Evolutionary conservation across 2,888 invertebrate genomes (phyloP).

Genomic region (Calameuta filiformis): DNA sequence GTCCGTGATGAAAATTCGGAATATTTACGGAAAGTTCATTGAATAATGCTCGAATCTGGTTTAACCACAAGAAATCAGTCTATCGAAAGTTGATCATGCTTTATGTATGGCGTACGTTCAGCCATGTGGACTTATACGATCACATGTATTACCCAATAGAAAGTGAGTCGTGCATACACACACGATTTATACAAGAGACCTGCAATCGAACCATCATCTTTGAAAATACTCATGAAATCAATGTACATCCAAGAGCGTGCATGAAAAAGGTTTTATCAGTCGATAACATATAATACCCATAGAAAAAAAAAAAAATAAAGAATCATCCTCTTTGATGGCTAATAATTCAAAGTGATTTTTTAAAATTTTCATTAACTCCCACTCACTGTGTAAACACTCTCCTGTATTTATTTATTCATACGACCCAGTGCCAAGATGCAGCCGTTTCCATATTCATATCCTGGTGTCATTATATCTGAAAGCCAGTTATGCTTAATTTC

Average conservation of each 20-base stretch:
- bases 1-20: neutral
- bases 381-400: neutral
- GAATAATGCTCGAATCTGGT: neutral
- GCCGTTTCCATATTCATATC: neutral
- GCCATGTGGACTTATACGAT: constrained; percentile 38
- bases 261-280: neutral
- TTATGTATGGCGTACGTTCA: constrained; percentile 43
- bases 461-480: neutral
- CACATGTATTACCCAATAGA: constrained; percentile 51
- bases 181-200: neutral
- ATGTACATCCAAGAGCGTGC: neutral
- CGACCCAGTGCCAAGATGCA: neutral
- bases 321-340: neutral
- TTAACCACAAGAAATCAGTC: constrained; percentile 29
- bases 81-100: constrained; percentile 51
- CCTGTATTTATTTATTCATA: constrained; percentile 1
- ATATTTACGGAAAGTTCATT: neutral
- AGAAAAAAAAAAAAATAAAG: neutral
- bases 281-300: neutral
- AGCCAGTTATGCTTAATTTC: neutral
- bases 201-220: neutral
- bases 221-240: neutral
- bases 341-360: neutral
- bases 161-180: constrained; percentile 27
- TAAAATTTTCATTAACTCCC: neutral